These are phyloP conservation scores for Apodemus speciosus DNA, from an alignment of 2,113 vertebrate genomes.

Conservation along the genomic window DNA sequence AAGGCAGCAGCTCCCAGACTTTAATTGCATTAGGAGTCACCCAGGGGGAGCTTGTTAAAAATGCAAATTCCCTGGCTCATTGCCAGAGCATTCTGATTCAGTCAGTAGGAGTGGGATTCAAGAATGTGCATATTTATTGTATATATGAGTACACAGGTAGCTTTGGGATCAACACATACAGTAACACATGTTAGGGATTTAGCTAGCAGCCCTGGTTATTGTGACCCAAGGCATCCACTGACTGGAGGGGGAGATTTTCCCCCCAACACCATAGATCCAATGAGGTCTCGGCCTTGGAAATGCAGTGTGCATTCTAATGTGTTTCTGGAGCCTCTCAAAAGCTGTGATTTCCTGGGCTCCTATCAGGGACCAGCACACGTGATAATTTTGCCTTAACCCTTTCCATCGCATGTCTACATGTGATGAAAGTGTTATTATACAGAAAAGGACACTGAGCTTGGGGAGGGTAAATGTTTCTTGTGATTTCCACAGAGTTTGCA, in stretches of 20 bases:
- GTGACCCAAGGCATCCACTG: background rate
- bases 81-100: slow-evolving; percentile 1
- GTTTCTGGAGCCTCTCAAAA: background rate
- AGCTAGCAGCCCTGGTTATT: background rate
- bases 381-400: background rate
- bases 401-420: background rate
- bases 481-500: background rate
- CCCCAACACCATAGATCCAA: background rate
- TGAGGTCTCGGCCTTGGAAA: background rate
- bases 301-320: background rate
- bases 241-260: background rate
- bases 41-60: slow-evolving; percentile 56
- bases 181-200: no score
- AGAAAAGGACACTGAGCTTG: background rate
- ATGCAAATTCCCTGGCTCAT: slow-evolving; percentile 46
- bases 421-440: background rate
- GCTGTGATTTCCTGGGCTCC: background rate
- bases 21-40: slow-evolving; percentile 63
- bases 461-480: background rate
- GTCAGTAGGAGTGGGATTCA: background rate
- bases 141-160: background rate
- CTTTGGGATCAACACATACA: background rate
- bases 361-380: background rate
- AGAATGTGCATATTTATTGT: background rate
- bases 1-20: slow-evolving; percentile 51